A percentile compares a stretch with the other conserved stretches of the same genome.
phyloP scores from a whole-genome alignment of 2,888 invertebrate genomes.

The Callosobruchus maculatus region DNA sequence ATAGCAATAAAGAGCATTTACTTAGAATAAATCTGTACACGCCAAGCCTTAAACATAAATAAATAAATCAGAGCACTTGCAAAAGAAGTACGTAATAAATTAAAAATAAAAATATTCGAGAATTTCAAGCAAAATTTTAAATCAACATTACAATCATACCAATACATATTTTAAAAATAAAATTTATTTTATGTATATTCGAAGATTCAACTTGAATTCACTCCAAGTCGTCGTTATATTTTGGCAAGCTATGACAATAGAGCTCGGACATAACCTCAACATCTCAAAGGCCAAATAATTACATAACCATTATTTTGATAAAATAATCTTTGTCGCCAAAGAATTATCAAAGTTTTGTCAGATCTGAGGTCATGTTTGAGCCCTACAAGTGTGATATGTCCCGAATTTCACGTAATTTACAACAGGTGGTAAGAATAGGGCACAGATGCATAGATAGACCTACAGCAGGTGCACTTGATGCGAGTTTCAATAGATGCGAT shows the following conservation, averaged over 20 bases:
- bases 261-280: background rate
- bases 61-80: constrained; percentile 36
- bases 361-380: background rate
- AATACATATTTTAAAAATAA: constrained; percentile 17
- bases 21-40: constrained; percentile 24
- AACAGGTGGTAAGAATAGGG: background rate
- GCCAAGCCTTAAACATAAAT: constrained; percentile 33
- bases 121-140: constrained; percentile 21
- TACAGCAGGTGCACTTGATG: background rate
- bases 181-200: constrained; percentile 14
- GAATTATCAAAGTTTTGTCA: background rate
- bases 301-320: background rate
- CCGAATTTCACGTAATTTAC: background rate
- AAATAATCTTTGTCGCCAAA: background rate
- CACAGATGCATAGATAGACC: background rate
- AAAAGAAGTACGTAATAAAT: constrained; percentile 33
- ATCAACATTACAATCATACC: constrained; percentile 17
- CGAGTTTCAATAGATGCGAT: background rate
- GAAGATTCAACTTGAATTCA: constrained; percentile 21
- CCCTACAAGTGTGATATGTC: background rate
- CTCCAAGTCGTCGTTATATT: constrained; percentile 21
- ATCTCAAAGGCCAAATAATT: background rate
- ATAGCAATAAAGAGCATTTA: constrained; percentile 32
- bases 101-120: constrained; percentile 17
- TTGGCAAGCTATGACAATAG: constrained; percentile 11